Evolutionary conservation across 2,113 vertebrate species (phyloP).

Genomic region (Jacana jacana): DNA sequence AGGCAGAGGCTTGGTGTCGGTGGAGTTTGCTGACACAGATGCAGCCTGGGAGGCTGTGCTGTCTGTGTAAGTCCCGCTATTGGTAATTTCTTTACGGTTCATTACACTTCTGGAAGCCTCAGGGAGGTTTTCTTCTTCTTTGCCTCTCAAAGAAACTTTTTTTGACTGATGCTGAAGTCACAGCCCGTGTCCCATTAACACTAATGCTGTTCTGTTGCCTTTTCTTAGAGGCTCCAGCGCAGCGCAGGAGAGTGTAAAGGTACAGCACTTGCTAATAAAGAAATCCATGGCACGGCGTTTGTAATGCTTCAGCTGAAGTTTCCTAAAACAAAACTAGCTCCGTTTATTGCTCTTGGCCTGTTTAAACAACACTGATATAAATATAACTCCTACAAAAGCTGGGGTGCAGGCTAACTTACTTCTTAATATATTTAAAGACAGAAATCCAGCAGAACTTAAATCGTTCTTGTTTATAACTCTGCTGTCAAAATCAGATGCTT

Average conservation of each 20-base stretch:
- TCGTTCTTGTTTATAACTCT: slow-evolving; percentile 34
- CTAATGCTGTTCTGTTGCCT: neutral
- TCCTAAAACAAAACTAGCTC: slow-evolving; percentile 63
- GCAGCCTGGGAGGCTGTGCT: neutral
- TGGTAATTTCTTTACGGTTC: neutral
- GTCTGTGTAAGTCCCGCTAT: neutral
- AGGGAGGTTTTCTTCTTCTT: neutral
- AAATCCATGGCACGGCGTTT: neutral
- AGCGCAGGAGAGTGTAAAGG: neutral
- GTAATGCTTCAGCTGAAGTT: slow-evolving; percentile 50
- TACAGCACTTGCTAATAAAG: slow-evolving; percentile 1
- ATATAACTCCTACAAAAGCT: slow-evolving; percentile 39
- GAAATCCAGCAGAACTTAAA: slow-evolving; percentile 39
- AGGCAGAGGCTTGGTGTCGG: neutral
- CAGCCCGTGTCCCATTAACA: neutral
- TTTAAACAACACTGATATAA: slow-evolving; percentile 63
- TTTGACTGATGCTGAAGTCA: neutral
- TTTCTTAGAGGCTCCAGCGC: neutral
- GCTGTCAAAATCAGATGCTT: slow-evolving; percentile 60
- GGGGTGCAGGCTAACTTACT: slow-evolving; percentile 10
- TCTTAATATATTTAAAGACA: slow-evolving; percentile 46
- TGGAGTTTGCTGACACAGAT: neutral
- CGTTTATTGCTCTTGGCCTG: slow-evolving; percentile 55
- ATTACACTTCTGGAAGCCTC: neutral
- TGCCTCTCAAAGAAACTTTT: neutral